Evolutionary conservation across 2,113 vertebrate genomes (phyloP).

Genomic region (Machaerirhynchus nigripectus): DNA sequence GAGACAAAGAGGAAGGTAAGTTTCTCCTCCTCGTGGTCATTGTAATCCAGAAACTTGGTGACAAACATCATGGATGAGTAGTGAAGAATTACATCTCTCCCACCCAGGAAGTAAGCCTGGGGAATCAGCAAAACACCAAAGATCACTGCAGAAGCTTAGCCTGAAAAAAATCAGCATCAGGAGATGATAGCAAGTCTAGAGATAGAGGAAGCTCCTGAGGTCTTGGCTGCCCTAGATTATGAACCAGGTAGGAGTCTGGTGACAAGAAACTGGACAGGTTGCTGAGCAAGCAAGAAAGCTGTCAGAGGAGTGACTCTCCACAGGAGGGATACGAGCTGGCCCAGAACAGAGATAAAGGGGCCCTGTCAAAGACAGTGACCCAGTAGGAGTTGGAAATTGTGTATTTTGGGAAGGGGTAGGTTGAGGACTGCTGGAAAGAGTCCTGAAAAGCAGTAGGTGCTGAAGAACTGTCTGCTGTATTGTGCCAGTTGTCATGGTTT

Average conservation of each 20-base stretch:
- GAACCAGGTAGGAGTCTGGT: conserved; percentile 19
- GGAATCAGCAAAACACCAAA: not conserved
- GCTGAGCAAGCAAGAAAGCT: conserved; percentile 32
- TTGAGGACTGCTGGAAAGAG: not conserved
- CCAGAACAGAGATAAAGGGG: not conserved
- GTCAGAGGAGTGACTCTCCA: not conserved
- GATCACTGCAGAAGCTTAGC: not conserved
- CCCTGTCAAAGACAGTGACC: not conserved
- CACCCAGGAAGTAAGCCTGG: not conserved
- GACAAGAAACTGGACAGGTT: not conserved
- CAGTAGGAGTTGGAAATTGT: not conserved
- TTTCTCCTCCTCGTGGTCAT: not conserved
- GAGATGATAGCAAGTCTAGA: not conserved
- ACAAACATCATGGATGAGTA: not conserved
- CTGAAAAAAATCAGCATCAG: not conserved
- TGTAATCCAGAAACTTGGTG: not conserved
- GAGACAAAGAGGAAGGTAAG: not conserved
- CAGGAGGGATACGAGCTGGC: not conserved
- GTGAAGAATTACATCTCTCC: not conserved
- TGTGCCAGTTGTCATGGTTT: not conserved
- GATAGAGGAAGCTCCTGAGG: not conserved
- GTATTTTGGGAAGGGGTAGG: not conserved
- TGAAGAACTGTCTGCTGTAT: not conserved
- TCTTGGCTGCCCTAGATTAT: conserved; percentile 1
- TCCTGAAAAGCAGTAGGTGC: not conserved